Conservation (phyloP, 2,888 invertebrate genomes). For the Drosophila longiperda region DNA sequence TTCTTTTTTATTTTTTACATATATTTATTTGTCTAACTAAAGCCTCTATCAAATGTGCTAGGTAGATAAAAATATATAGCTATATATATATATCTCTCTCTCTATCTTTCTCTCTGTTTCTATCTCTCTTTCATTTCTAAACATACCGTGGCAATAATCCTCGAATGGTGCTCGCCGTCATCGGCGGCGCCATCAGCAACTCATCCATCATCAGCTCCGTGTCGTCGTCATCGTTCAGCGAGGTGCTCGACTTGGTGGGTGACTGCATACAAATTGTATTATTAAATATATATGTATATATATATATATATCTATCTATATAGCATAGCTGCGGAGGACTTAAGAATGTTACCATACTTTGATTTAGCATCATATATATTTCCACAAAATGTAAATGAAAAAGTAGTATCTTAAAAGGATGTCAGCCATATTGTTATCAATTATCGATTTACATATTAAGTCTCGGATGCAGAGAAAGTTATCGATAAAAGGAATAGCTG, state of each 20-base stretch:
- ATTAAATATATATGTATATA: not conserved
- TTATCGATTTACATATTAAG: no score
- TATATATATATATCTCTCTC: not conserved
- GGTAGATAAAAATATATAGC: slow-evolving; percentile 3
- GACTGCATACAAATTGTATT: slow-evolving; percentile 84
- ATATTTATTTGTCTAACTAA: slow-evolving; percentile 20
- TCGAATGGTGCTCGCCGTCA: slow-evolving; percentile 89
- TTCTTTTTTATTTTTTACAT: not conserved
- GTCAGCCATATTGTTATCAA: no score
- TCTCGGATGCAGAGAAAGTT: no score
- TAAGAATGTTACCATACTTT: not conserved
- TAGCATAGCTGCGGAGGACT: not conserved
- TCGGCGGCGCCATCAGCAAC: slow-evolving; percentile 90
- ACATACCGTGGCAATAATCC: slow-evolving; percentile 89
- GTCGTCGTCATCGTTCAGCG: slow-evolving; percentile 90
- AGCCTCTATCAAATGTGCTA: slow-evolving; percentile 10
- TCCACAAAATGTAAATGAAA: not conserved
- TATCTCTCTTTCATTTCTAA: not conserved
- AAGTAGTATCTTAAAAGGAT: not conserved
- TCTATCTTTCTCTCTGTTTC: not conserved
- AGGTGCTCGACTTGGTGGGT: slow-evolving; percentile 88
- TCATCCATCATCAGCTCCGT: slow-evolving; percentile 94
- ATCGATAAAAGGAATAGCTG: no score
- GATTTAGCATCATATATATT: not conserved
- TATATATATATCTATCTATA: not conserved